Evolutionary conservation across 1,140 invertebrate genomes (phyloP).

Genomic region (Ptiloglossa arizonensis): DNA sequence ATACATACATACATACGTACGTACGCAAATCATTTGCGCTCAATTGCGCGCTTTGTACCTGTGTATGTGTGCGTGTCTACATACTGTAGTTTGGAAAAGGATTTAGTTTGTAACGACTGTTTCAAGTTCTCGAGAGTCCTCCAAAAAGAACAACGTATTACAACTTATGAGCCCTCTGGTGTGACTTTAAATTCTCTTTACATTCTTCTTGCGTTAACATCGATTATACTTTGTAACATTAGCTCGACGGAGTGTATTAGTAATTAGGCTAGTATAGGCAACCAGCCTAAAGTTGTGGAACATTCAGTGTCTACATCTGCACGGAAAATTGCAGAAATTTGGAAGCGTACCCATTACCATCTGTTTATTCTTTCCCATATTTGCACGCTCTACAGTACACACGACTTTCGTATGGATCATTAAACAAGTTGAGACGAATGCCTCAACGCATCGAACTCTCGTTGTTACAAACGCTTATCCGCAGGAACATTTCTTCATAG

Average conservation of each 20-base stretch:
- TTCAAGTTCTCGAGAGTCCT: background rate
- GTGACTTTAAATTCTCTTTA: slow-evolving; percentile 40
- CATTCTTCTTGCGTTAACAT: slow-evolving; percentile 22
- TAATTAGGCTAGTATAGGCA: slow-evolving; percentile 33
- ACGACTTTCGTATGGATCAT: slow-evolving; percentile 4
- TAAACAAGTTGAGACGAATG: background rate
- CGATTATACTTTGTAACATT: slow-evolving; percentile 47
- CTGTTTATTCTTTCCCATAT: slow-evolving; percentile 7
- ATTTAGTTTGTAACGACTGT: slow-evolving; percentile 14
- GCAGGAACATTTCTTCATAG: slow-evolving; percentile 53
- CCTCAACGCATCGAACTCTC: slow-evolving; percentile 16
- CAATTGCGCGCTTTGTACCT: slow-evolving; percentile 40
- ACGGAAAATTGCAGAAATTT: slow-evolving; percentile 40
- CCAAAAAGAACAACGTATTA: slow-evolving; percentile 16
- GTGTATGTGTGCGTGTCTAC: slow-evolving; percentile 50
- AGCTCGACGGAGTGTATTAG: slow-evolving; percentile 51
- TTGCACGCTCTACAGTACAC: background rate
- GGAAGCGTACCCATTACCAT: slow-evolving; percentile 42
- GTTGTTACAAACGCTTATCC: slow-evolving; percentile 30
- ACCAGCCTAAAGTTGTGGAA: slow-evolving; percentile 47
- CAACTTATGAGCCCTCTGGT: slow-evolving; percentile 21
- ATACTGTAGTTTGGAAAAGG: slow-evolving; percentile 43
- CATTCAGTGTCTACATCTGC: slow-evolving; percentile 46
- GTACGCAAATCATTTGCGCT: slow-evolving; percentile 31
- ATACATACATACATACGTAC: slow-evolving; percentile 28